Evolutionary conservation across 2,888 invertebrate genomes (phyloP).

Genomic region (Zygothrica quintamaculata): DNA sequence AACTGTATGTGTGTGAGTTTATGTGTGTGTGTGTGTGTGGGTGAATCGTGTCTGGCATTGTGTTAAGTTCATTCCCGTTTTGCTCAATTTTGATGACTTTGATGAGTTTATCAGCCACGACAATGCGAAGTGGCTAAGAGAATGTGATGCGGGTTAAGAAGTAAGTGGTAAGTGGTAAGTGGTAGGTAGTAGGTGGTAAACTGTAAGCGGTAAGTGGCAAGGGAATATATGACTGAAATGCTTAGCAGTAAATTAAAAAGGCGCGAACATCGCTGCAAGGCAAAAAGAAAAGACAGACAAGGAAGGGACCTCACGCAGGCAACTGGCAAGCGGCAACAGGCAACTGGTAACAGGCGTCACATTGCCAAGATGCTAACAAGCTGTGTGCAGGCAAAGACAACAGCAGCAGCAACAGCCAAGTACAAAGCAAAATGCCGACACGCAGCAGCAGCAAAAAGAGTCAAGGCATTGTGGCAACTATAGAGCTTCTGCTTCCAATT

Average conservation of each 20-base stretch:
- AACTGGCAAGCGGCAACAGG: conserved; percentile 1
- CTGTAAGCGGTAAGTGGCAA: not conserved
- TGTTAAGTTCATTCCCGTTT: conserved; percentile 61
- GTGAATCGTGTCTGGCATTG: conserved; percentile 69
- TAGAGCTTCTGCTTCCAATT: conserved; percentile 27
- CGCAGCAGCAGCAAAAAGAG: conserved; percentile 36
- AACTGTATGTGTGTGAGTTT: not conserved
- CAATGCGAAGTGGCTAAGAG: conserved; percentile 1
- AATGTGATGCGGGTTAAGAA: too few relatives aligned
- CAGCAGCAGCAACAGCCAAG: conserved; percentile 37
- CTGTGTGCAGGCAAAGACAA: conserved; percentile 68
- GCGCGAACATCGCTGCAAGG: conserved; percentile 74
- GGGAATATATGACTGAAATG: conserved; percentile 30
- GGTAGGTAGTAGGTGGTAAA: not conserved
- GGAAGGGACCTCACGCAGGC: conserved; percentile 44
- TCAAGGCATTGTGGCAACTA: too few relatives aligned
- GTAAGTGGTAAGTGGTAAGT: not conserved
- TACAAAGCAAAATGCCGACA: conserved; percentile 73
- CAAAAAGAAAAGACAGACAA: conserved; percentile 41
- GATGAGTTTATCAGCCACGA: conserved; percentile 72
- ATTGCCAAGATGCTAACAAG: conserved; percentile 68
- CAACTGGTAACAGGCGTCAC: conserved; percentile 35
- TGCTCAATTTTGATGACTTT: conserved; percentile 69
- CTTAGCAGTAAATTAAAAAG: conserved; percentile 69
- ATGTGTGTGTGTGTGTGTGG: conserved; percentile 1